Evolutionary conservation across 2,113 vertebrate genomes (phyloP), one percentile per base, ranked within the genome.

Genomic region (Ageneiosus marmoratus): DNA sequence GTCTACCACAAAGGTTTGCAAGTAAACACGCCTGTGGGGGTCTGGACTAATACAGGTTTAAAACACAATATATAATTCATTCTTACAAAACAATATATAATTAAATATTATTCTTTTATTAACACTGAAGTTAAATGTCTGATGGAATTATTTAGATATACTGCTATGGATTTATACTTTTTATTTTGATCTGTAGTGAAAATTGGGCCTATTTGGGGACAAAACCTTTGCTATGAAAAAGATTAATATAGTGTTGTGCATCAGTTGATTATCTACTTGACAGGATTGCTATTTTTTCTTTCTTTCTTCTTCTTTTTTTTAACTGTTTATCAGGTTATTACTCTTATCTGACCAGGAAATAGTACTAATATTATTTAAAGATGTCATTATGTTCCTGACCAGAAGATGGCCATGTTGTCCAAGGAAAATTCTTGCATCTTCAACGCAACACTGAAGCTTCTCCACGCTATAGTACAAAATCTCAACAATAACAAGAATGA

Each of bases 351-450:
- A n/a, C n/a, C 4, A 46, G 9, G 65, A 41, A 41, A 41, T 34
- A 20, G n/a, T n/a, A n/a, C 11, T 62, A 27, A 2, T 72, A 0
- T 5, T 27, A 24, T 46, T 15, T 34, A 32, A 11, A 50, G 6
- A n/a, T 58, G 62, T n/a, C 24, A 78, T 83, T 58, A 13, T 15
- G 8, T n/a, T 56, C 16, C 18, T 79, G 41, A 48, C 82, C 75
- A 83, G 82, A 58, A 83, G 82, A 60, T 78, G 82, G 63, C 50
- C 10, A 34, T 37, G 29, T 83, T 78, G 82, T 55, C 41, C 29
- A 77, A 62, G 62, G 20, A 83, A 82, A n/a, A n/a, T 53, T 51
- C 27, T 15, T 32, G 4, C 2, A 4, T 5, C 37, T 46, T 29
- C 22, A 44, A 0, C 12, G 20, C 32, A 18, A 1, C n/a, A n/a